A percentile compares a stretch with the other conserved stretches of the same genome.
Evolutionary conservation across 2,888 invertebrate genomes (phyloP).

Genomic region (Euspilapteryx auroguttella): DNA sequence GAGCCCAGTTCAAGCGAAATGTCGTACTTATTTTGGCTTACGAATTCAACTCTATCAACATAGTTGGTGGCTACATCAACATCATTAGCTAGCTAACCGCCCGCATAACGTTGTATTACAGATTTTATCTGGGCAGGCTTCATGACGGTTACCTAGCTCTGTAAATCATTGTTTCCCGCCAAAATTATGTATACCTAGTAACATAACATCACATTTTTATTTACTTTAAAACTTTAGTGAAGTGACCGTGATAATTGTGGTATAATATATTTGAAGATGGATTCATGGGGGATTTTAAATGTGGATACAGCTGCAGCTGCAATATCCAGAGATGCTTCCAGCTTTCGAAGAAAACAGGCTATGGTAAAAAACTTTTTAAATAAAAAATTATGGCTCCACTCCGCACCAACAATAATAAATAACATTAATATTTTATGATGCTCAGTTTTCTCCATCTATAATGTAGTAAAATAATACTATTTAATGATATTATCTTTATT

Average conservation of each 20-base stretch:
- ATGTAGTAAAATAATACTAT: no score
- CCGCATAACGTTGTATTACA: no score
- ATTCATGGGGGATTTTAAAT: slow-evolving; percentile 72
- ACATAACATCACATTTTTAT: slow-evolving; percentile 13
- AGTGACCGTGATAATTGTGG: slow-evolving; percentile 1
- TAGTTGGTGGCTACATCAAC: no score
- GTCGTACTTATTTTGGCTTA: slow-evolving; percentile 59
- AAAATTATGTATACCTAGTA: no score
- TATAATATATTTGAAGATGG: slow-evolving; percentile 45
- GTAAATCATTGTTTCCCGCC: no score
- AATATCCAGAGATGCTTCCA: slow-evolving; percentile 70
- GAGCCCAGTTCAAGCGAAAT: slow-evolving; percentile 58
- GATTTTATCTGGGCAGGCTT: no score
- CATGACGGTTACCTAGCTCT: no score
- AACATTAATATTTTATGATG: no score
- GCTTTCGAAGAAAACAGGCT: slow-evolving; percentile 44
- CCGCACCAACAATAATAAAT: no score
- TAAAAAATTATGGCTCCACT: no score
- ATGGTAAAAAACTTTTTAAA: slow-evolving; percentile 18
- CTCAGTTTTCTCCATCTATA: no score
- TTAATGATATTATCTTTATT: no score
- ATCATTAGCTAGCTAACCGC: slow-evolving; percentile 20
- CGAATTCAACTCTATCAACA: slow-evolving; percentile 54
- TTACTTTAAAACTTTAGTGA: slow-evolving; percentile 8
- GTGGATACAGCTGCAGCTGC: slow-evolving; percentile 67